phyloP scores from a whole-genome alignment of 2,113 vertebrate species.

The Amblyornis subalaris region DNA sequence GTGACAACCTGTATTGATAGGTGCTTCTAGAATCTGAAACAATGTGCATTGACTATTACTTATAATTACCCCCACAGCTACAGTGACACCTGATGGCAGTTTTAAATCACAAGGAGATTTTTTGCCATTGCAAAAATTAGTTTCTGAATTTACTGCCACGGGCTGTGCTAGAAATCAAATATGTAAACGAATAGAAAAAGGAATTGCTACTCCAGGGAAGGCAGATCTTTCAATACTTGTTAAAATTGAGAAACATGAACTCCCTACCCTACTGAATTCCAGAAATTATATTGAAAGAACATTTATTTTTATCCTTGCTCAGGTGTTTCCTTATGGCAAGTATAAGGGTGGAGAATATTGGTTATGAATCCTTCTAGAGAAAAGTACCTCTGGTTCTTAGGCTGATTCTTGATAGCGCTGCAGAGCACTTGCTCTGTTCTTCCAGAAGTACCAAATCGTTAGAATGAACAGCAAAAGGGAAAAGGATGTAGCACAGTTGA shows the following conservation, averaged over 20 bases:
- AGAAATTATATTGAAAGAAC: not conserved
- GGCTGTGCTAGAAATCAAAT: not conserved
- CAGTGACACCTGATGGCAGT: not conserved
- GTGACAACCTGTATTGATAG: not conserved
- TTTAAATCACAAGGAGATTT: not conserved
- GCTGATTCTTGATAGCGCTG: not conserved
- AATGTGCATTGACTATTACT: not conserved
- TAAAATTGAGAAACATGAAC: not conserved
- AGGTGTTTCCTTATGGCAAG: not conserved
- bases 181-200: not conserved
- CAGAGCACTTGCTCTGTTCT: not conserved
- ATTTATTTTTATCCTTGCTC: not conserved
- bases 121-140: not conserved
- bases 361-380: fast-evolving
- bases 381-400: not conserved
- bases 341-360: not conserved
- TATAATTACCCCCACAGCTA: not conserved
- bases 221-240: not conserved
- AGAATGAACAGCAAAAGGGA: fast-evolving
- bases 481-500: not conserved
- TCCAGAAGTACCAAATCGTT: not conserved
- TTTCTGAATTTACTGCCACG: not conserved
- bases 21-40: not conserved
- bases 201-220: not conserved
- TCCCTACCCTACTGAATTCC: not conserved